Base-by-base conservation (phyloP, 2,113 vertebrate genomes). In the Oryzias celebensis region DNA sequence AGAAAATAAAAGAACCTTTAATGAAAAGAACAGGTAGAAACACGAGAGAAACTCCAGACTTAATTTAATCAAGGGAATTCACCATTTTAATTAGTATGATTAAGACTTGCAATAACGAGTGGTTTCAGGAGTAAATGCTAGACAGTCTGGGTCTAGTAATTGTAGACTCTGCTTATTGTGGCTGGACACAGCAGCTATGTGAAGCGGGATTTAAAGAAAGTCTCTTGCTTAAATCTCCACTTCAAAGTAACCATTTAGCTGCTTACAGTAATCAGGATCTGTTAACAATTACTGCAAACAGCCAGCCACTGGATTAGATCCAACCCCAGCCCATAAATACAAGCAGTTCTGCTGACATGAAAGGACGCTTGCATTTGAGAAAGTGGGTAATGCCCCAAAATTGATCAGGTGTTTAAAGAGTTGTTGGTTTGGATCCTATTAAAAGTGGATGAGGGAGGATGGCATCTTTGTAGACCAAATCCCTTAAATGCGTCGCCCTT, bases 161-260 rank as follows among this genome's bases (percentile, higher is more conserved):
- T 80, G 76, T 49, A 73, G 58, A 54, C 58, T 68, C 45, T 13
- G 56, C 52, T 84, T 66, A 68, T 64, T 85, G 80, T 81, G 82
- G 83, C 76, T 64, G 73, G 77, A 85, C 74, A 60, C 48, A 43
- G 78, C 20, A 58, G 54, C 58, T 44, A 47, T 68, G 20, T 61
- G 44, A 78, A 65, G 61, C 54, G 57, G 60, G 64, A 56, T 68
- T 43, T 50, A 20, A 78, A 60, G 78, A 78, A 71, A 77, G 69
- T 75, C 2, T 26, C 72, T 69, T 56, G 41, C 68, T 61, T 81
- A 62, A 82, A 71, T 55, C 71, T 73, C 60, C 71, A 46, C 78
- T 81, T 85, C 71, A 85, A 81, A 86, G 78, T 74, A 68, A 78
- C 54, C 69, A 80, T 62, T 78, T 78, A 71, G 77, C 62, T 73